A percentile compares a stretch with the other conserved stretches of the same genome.
These are phyloP conservation scores for Epirrita christyi DNA, from an alignment of 2,888 invertebrate genomes.

Conservation along the genomic window DNA sequence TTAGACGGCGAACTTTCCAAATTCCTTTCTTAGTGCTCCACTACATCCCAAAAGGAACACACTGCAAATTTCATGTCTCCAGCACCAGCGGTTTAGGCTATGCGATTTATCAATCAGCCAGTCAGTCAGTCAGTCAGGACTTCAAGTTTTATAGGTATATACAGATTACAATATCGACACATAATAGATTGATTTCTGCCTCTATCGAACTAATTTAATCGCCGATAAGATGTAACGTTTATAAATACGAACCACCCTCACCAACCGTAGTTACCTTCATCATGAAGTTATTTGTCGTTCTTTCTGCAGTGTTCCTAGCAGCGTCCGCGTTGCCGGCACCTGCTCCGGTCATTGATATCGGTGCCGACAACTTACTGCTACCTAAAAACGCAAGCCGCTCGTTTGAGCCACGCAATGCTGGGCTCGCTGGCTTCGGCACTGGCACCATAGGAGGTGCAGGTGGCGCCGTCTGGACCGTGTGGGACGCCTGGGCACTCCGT, in stretches of 20 bases:
- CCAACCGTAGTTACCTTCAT: neutral
- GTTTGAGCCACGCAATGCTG: neutral
- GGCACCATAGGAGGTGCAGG: constrained; percentile 8
- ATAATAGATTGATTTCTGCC: neutral
- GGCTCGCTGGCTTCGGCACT: constrained; percentile 8
- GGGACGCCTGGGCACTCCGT: constrained; percentile 12
- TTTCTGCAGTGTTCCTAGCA: constrained; percentile 4
- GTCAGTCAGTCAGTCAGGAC: too few relatives aligned
- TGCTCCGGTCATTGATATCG: neutral
- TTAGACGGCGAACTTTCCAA: too few relatives aligned
- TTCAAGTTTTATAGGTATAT: too few relatives aligned
- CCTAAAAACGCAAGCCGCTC: neutral
- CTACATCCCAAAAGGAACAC: too few relatives aligned
- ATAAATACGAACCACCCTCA: constrained; percentile 6
- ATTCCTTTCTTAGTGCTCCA: too few relatives aligned
- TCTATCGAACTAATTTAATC: neutral
- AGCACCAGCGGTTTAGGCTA: too few relatives aligned
- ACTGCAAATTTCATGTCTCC: too few relatives aligned
- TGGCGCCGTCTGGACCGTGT: constrained; percentile 8
- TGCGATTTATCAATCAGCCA: too few relatives aligned
- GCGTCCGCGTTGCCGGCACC: constrained; percentile 15
- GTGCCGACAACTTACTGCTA: constrained; percentile 10
- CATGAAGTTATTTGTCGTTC: constrained; percentile 19
- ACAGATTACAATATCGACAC: too few relatives aligned
- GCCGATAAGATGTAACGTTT: neutral